These are phyloP conservation scores for Paraescarpia echinospica DNA, from an alignment of 1,140 invertebrate species.

Conservation along the genomic window DNA sequence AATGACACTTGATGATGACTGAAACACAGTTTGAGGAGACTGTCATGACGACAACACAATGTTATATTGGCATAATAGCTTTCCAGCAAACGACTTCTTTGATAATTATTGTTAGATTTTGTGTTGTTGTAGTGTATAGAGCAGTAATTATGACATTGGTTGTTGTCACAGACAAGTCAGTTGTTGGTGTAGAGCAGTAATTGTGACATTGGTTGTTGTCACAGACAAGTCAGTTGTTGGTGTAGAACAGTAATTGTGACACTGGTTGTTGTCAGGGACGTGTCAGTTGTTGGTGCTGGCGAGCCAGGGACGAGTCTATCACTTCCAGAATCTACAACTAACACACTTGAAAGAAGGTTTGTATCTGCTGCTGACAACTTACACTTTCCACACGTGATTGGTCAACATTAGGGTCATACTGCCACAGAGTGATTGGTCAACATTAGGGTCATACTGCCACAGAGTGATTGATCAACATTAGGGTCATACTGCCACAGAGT, in stretches of 20 bases:
- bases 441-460: no score
- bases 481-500: no score
- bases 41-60: no score
- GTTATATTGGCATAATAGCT: no score
- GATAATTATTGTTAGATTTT: background rate
- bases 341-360: background rate
- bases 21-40: no score
- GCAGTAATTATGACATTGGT: background rate
- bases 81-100: background rate
- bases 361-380: background rate
- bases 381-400: background rate
- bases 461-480: background rate
- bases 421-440: no score
- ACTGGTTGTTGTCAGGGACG: slow-evolving; percentile 17
- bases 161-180: background rate
- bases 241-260: no score
- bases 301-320: slow-evolving; percentile 32
- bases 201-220: no score
- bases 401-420: no score
- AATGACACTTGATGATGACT: no score
- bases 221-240: no score
- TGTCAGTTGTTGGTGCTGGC: slow-evolving; percentile 35
- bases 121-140: background rate
- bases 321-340: slow-evolving; percentile 22
- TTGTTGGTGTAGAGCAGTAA: no score